Conservation (phyloP, 2,797 vertebrate species). For the Sebastes jordani region DNA sequence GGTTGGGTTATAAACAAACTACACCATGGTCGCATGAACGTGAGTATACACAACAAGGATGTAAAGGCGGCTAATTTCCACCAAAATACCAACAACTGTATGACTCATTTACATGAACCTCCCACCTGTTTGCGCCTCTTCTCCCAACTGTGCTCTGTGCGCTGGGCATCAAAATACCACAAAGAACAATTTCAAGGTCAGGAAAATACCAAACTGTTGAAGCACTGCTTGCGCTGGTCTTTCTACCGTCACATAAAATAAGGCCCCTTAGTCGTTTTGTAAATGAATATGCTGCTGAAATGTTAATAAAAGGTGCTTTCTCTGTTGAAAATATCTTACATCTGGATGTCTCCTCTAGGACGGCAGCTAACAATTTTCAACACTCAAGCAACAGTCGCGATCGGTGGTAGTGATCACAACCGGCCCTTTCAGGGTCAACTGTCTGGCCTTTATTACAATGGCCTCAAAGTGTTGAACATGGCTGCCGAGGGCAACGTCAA, state of each 20-base stretch:
- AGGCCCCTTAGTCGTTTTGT: background rate
- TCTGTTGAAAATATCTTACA: conserved; percentile 8
- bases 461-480: conserved; percentile 97
- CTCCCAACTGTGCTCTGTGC: no score
- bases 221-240: background rate
- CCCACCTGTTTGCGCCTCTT: no score
- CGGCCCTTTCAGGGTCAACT: conserved; percentile 98
- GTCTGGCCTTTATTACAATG: conserved; percentile 98
- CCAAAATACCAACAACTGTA: no score
- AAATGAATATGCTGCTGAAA: background rate
- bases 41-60: no score
- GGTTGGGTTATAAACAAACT: no score
- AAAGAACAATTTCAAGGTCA: background rate
- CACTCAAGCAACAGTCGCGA: conserved; percentile 96
- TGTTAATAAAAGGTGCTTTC: background rate
- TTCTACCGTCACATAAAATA: background rate
- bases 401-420: conserved; percentile 92
- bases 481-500: conserved; percentile 94
- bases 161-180: no score
- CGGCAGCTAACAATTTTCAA: conserved; percentile 99
- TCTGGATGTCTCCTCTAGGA: conserved; percentile 81
- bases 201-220: background rate
- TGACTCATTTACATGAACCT: no score
- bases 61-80: no score
- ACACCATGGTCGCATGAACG: no score